These are phyloP conservation scores for Entomyzon cyanotis DNA, from an alignment of 2,113 vertebrate species.

Conservation along the genomic window DNA sequence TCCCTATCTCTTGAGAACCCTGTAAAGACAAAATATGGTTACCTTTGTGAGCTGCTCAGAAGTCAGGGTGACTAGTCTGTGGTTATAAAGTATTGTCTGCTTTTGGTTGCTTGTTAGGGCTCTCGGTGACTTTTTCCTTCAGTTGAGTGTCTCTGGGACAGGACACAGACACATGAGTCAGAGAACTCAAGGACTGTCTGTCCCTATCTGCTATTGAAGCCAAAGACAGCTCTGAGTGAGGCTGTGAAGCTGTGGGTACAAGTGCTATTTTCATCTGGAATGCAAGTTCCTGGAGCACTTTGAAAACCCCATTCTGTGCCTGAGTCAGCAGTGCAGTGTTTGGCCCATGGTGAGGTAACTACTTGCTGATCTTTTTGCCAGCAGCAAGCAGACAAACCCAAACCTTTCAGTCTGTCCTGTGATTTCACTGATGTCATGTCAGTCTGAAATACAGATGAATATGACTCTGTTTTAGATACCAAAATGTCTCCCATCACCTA, in stretches of 20 bases:
- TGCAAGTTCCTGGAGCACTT: background rate
- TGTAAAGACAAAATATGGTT: background rate
- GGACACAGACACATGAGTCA: background rate
- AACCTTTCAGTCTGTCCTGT: background rate
- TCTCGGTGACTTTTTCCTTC: background rate
- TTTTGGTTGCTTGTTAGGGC: background rate
- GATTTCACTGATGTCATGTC: conserved; percentile 29
- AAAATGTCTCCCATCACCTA: background rate
- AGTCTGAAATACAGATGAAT: conserved; percentile 2
- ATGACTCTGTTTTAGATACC: background rate
- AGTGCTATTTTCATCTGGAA: background rate
- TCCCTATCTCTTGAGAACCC: background rate
- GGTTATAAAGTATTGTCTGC: background rate
- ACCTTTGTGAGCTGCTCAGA: background rate
- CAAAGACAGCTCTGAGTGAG: background rate
- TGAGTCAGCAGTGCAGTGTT: background rate
- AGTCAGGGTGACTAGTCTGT: background rate
- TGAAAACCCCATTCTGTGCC: background rate
- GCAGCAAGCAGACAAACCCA: background rate
- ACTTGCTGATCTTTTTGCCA: background rate
- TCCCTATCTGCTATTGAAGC: background rate
- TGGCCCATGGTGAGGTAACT: background rate
- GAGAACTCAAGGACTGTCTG: background rate
- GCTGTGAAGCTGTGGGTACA: background rate
- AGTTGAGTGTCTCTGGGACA: background rate